Evolutionary conservation across 1,140 invertebrate genomes (phyloP).

Genomic region (Panagrolaimus sp.): DNA sequence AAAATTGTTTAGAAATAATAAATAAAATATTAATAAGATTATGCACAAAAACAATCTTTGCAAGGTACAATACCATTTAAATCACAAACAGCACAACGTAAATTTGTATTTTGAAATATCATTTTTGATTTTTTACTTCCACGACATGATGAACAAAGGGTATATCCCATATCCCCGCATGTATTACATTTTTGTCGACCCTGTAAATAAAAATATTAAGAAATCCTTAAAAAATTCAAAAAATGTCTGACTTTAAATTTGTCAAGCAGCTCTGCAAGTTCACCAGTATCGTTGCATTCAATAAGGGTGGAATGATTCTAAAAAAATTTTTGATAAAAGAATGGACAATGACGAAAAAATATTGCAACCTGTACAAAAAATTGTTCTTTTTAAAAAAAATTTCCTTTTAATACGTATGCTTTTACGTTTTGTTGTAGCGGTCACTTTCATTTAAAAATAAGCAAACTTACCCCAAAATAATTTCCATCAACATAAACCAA

Average conservation of each 20-base stretch:
- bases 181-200: background rate
- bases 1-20: too few species aligned
- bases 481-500: constrained; percentile 14
- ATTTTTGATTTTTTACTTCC: constrained; percentile 11
- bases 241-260: background rate
- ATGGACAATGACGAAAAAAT: background rate
- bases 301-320: constrained; percentile 12
- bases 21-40: background rate
- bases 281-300: constrained; percentile 11
- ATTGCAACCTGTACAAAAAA: too few species aligned
- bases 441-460: background rate
- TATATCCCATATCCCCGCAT: constrained; percentile 6
- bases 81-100: constrained; percentile 2
- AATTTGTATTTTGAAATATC: constrained; percentile 9
- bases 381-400: too few species aligned
- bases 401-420: too few species aligned
- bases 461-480: constrained; percentile 9
- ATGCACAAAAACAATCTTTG: constrained; percentile 13
- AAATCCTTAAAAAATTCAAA: background rate
- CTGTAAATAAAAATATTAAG: background rate
- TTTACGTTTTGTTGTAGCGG: too few species aligned
- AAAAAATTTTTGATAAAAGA: background rate
- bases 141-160: constrained; percentile 1
- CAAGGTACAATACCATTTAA: constrained; percentile 10
- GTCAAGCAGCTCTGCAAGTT: constrained; percentile 2